Conservation (phyloP, 2,797 vertebrate genomes). For the Todus mexicanus region DNA sequence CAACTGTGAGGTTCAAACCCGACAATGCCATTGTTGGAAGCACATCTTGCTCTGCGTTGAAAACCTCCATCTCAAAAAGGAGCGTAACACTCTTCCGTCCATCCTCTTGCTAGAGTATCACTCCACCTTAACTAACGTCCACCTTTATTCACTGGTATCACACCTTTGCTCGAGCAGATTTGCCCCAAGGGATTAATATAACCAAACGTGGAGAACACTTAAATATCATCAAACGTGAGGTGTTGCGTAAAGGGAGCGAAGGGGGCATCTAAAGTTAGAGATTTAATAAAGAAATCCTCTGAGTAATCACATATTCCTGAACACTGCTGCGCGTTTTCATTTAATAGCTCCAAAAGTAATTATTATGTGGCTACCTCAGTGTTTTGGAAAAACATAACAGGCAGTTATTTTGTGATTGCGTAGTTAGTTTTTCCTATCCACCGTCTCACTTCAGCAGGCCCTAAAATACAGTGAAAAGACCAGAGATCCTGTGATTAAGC, state of each 20-base stretch:
- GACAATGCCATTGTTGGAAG: not conserved
- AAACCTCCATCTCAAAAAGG: not conserved
- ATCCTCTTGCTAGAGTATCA: not conserved
- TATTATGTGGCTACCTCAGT: constrained; percentile 23
- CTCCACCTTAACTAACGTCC: not conserved
- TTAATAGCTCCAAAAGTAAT: constrained; percentile 34
- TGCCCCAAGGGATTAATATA: not conserved
- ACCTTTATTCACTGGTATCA: not conserved
- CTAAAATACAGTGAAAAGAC: constrained; percentile 10
- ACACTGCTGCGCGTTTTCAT: not conserved
- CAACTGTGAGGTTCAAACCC: not conserved
- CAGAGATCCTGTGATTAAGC: constrained; percentile 19
- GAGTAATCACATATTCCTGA: constrained; percentile 15
- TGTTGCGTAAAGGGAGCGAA: not conserved
- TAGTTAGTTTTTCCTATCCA: constrained; percentile 41
- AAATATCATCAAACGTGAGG: not conserved
- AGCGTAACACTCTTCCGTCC: not conserved
- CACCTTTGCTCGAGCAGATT: not conserved
- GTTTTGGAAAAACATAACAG: constrained; percentile 22
- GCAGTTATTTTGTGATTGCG: constrained; percentile 25
- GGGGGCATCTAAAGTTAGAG: not conserved
- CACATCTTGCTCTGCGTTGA: not conserved
- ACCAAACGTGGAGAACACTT: not conserved
- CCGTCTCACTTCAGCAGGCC: constrained; percentile 10
- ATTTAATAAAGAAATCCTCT: constrained; percentile 31